Evolutionary conservation across 2,113 vertebrate species (phyloP).

Genomic region (Bos javanicus): DNA sequence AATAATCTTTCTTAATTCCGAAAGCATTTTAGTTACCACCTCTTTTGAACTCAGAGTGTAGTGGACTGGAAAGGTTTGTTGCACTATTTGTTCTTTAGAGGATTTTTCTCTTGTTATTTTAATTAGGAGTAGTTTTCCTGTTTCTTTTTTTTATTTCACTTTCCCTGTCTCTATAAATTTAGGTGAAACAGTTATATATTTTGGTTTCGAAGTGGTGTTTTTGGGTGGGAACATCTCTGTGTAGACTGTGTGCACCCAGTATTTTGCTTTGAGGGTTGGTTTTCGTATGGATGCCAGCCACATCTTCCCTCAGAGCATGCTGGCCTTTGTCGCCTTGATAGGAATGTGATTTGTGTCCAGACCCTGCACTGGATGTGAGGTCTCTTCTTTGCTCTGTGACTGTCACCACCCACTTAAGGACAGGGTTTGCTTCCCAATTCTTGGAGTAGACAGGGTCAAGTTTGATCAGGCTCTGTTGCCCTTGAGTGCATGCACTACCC

Average conservation of each 20-base stretch:
- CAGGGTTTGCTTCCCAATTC: neutral
- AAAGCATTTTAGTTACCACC: neutral
- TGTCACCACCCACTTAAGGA: neutral
- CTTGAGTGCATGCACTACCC: neutral
- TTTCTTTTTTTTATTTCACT: neutral
- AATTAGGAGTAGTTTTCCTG: neutral
- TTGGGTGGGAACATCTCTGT: neutral
- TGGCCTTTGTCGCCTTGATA: neutral
- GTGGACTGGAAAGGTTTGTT: neutral
- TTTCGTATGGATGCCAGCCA: neutral
- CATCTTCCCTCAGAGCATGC: neutral
- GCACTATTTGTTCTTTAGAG: neutral
- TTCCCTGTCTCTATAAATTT: neutral
- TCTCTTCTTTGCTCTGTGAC: neutral
- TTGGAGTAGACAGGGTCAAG: neutral
- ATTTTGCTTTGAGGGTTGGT: neutral
- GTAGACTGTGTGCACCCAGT: neutral
- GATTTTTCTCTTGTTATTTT: neutral
- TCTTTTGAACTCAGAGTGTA: neutral
- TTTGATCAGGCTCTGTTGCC: neutral
- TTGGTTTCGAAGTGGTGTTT: neutral
- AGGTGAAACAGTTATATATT: neutral
- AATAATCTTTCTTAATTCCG: neutral
- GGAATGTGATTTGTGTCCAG: neutral
- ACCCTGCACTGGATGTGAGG: neutral